phyloP scores from a whole-genome alignment of 1,140 invertebrate species.

The Drosophila tristis region DNA sequence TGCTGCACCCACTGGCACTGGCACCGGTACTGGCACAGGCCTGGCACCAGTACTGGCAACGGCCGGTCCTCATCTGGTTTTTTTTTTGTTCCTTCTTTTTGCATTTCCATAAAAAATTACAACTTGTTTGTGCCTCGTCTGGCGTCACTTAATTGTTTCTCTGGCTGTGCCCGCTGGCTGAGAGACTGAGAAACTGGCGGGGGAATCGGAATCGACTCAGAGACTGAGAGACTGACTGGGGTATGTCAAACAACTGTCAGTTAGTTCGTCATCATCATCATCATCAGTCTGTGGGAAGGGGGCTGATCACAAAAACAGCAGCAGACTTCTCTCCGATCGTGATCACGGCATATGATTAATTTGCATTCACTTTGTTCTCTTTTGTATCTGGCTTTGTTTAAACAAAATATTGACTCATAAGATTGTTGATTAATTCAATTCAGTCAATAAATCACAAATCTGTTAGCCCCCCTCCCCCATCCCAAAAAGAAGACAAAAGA shows the following conservation, averaged over 20 bases:
- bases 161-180: conserved; percentile 44
- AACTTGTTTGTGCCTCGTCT: conserved; percentile 50
- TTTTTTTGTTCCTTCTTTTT: conserved; percentile 40
- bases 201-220: background rate
- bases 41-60: background rate
- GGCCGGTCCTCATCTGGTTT: conserved; percentile 13
- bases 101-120: conserved; percentile 73
- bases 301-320: conserved; percentile 21
- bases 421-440: conserved; percentile 80
- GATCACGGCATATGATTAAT: conserved; percentile 75
- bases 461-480: conserved; percentile 31
- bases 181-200: conserved; percentile 33
- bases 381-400: conserved; percentile 58
- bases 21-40: background rate
- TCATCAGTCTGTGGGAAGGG: conserved; percentile 20
- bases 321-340: conserved; percentile 47
- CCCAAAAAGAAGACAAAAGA: conserved; percentile 2
- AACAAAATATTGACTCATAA: conserved; percentile 79
- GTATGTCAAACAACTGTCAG: conserved; percentile 82
- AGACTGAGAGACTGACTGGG: conserved; percentile 64
- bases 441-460: conserved; percentile 74
- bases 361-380: conserved; percentile 66
- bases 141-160: conserved; percentile 77
- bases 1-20: conserved; percentile 73
- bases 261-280: conserved; percentile 73